Percentiles rank a stretch among this genome's conserved stretches.
These are phyloP conservation scores for Luidia sarsii DNA, from an alignment of 53 echinoderm and acorn worm genomes.

Conservation along the genomic window DNA sequence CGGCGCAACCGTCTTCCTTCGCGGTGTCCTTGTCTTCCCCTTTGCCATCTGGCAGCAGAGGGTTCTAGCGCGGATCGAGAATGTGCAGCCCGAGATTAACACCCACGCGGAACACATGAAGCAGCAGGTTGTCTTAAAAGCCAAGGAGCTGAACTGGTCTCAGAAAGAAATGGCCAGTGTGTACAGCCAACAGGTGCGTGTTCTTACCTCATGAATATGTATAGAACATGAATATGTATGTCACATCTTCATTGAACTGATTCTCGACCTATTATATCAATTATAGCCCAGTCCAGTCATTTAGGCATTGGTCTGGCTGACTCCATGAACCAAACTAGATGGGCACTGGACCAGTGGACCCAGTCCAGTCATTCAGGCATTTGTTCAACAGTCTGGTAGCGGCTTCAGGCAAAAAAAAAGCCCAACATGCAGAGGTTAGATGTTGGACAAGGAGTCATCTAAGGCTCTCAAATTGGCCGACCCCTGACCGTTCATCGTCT, in stretches of 20 bases:
- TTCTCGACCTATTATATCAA: no score
- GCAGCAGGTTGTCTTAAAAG: slow-evolving; percentile 66
- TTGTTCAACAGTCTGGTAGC: no score
- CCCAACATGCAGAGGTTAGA: no score
- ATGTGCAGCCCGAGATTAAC: slow-evolving; percentile 85
- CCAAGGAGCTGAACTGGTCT: slow-evolving; percentile 89
- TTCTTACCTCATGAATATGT: background rate
- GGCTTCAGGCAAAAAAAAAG: no score
- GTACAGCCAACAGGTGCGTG: slow-evolving; percentile 71
- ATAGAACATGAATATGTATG: background rate
- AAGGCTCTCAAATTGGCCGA: no score
- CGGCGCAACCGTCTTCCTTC: slow-evolving; percentile 64
- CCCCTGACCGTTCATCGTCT: no score
- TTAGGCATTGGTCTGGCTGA: no score
- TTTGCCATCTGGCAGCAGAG: slow-evolving; percentile 75
- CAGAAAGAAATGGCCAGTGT: slow-evolving; percentile 63
- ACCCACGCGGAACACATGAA: slow-evolving; percentile 77
- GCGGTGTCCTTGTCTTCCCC: slow-evolving; percentile 67
- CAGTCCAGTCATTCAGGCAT: no score
- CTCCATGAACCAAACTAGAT: no score
- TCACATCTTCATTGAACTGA: background rate
- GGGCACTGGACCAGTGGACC: no score
- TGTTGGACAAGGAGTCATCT: no score
- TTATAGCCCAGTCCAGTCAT: no score
- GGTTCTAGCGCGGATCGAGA: slow-evolving; percentile 83